Evolutionary conservation across 2,888 invertebrate species (phyloP).

Genomic region (Thymelicus lineola): DNA sequence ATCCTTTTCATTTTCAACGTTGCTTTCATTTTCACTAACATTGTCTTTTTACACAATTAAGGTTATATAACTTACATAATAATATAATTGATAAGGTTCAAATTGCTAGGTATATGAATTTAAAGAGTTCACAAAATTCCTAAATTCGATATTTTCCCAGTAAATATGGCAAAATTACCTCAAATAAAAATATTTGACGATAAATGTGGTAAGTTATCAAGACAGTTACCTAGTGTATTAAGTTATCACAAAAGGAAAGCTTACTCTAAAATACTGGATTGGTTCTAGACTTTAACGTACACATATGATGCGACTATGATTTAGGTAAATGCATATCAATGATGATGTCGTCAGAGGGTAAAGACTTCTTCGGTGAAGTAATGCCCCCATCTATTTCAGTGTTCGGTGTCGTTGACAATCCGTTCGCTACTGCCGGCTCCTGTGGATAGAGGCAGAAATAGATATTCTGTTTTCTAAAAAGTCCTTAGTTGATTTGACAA

Average conservation of each 20-base stretch:
- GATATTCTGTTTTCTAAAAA: background rate
- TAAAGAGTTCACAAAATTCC: background rate
- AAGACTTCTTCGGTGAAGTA: slow-evolving; percentile 76
- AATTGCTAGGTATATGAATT: background rate
- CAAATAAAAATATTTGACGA: background rate
- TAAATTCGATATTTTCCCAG: background rate
- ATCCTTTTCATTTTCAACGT: slow-evolving; percentile 12
- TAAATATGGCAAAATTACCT: background rate
- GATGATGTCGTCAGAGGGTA: slow-evolving; percentile 83
- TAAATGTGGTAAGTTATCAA: background rate
- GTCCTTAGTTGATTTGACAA: too few relatives aligned
- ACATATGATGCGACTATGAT: slow-evolving; percentile 27
- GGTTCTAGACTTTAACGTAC: slow-evolving; percentile 17
- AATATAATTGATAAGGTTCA: background rate
- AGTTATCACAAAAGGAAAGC: slow-evolving; percentile 16
- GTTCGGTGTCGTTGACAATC: slow-evolving; percentile 76
- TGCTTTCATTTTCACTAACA: slow-evolving; percentile 25
- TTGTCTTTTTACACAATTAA: slow-evolving; percentile 18
- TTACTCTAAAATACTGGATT: slow-evolving; percentile 38
- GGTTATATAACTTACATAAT: background rate
- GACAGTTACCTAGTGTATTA: background rate
- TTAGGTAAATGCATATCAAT: slow-evolving; percentile 84
- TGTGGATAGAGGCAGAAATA: slow-evolving; percentile 45
- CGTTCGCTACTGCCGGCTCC: slow-evolving; percentile 76
- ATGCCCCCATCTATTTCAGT: slow-evolving; percentile 72